Evolutionary conservation across 1,140 invertebrate genomes (phyloP), one percentile per base, ranked within the genome.

Genomic region (Drosophila ogumai): DNA sequence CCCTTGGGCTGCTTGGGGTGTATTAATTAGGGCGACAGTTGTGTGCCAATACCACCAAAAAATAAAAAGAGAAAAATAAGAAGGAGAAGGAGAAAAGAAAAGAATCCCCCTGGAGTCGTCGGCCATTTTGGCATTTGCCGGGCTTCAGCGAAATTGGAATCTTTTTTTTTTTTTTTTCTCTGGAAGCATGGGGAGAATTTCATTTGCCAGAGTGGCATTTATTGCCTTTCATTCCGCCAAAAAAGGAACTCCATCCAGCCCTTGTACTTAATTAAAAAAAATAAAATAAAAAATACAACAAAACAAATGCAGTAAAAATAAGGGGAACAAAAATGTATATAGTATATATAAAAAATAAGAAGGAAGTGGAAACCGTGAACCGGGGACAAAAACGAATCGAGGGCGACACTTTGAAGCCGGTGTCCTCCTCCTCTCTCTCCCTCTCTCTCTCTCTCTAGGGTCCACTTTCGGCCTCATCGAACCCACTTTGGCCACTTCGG

Each of bases 21-120:
- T 85, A 88, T 88, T 88, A 88, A 88, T 88, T 88, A 88, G 74
- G 81, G 69, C 77, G 84, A 75, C 66, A 75, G 79, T 77, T 61
- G 49, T 54, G 49, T 50, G 49, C 47, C 47, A 50, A 50, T 52
- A 49, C 43, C 46, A 50, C 2, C 0, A 4, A 31, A 31, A 31
- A 28, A 49, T n/a, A 28, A 28, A 6, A 10, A 28, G 8, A 25
- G 0, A 15, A 25, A 12, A 40, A 28, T 3, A 1, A 22, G 2
- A 22, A 19, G 3, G 17, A 6, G 25, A 44, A 19, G 41, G 25
- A 28, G 25, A 28, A 49, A 22, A 0, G 46, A 28, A n/a, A 22
- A 6, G 28, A 25, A 13, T 12, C 25, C 19, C 7, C 38, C 13
- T 6, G 81, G 76, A 74, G 73, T 79, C 75, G 75, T 79, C 79